Percentiles rank a stretch among this genome's conserved stretches.
These are phyloP conservation scores for Bradypodion ventrale DNA, from an alignment of 2,797 vertebrate genomes.

Conservation along the genomic window DNA sequence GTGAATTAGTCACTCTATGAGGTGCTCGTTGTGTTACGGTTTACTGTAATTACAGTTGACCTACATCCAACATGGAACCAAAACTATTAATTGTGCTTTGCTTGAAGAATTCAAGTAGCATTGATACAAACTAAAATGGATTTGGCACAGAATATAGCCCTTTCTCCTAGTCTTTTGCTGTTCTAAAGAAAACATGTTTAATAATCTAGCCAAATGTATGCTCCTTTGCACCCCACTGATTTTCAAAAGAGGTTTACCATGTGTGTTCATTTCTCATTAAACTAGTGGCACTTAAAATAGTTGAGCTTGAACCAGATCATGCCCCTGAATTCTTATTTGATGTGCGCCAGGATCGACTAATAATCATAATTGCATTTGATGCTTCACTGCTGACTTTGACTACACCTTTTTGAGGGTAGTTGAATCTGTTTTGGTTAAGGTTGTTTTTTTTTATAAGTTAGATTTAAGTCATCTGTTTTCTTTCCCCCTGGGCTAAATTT, in stretches of 20 bases:
- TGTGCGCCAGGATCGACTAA: background rate
- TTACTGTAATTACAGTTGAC: too few relatives aligned
- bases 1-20: too few relatives aligned
- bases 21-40: too few relatives aligned
- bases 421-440: background rate
- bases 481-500: background rate
- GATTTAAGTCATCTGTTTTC: background rate
- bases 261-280: slow-evolving; percentile 4
- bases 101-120: background rate
- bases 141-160: background rate
- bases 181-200: too few relatives aligned
- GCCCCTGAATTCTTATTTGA: background rate
- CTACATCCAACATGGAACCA: background rate
- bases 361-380: background rate
- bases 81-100: background rate
- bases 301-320: background rate
- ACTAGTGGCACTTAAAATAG: background rate
- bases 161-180: background rate
- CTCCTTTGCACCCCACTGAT: background rate
- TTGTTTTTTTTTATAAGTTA: background rate
- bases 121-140: background rate
- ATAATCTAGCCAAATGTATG: background rate
- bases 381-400: background rate
- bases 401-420: background rate
- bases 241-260: background rate